Evolutionary conservation across 53 echinoderm and acorn worm species (phyloP), one percentile per base, ranked within the genome.

Genomic region (Arbacia lixula): DNA sequence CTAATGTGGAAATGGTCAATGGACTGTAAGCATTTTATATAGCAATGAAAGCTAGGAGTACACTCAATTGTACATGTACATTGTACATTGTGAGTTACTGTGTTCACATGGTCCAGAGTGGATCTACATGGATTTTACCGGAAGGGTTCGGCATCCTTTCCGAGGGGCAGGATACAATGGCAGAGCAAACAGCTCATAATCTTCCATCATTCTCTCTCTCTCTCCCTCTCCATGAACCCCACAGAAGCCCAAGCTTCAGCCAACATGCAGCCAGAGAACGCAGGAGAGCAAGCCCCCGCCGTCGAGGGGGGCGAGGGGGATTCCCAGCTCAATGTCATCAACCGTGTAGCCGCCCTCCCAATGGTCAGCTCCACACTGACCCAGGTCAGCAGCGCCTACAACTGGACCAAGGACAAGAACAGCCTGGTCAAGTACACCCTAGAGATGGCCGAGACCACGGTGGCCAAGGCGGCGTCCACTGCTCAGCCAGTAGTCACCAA

Each of bases 381-480:
- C 42, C 88, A 90, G 52, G 75, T 92, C 76, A 60, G 84, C 73
- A 90, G 86, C 84, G 86, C 89, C 53, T 98, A 98, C 88, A 92
- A 89, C 69, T 94, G 92, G 98, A 94, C 92, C 55, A 98, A 98
- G 87, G 98, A 94, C 36, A 87, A 84, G 40, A 98, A 84, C 74
- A 67, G 86, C 25, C 71, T 98, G 21, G 84, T 92, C 56, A 86
- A 81, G 50, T 94, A 82, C 53, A 90, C 98, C 42, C 64, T 98
- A 33, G 94, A 89, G 55, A 83, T 71, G 43, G 94, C 98, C 2
- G 94, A 98, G 90, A 98, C 89, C 30, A 90, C 94, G 6, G 98
- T 98, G 19, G 84, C 88, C 43, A 72, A 91, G 68, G 98, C 93
- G 11, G 94, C 98, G 4, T 86, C 37, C 60, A 94, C 98, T n/a